A percentile compares a stretch with the other conserved stretches of the same genome.
These are phyloP conservation scores for Aramus guarauna DNA, from an alignment of 2,113 vertebrate species.

Conservation along the genomic window DNA sequence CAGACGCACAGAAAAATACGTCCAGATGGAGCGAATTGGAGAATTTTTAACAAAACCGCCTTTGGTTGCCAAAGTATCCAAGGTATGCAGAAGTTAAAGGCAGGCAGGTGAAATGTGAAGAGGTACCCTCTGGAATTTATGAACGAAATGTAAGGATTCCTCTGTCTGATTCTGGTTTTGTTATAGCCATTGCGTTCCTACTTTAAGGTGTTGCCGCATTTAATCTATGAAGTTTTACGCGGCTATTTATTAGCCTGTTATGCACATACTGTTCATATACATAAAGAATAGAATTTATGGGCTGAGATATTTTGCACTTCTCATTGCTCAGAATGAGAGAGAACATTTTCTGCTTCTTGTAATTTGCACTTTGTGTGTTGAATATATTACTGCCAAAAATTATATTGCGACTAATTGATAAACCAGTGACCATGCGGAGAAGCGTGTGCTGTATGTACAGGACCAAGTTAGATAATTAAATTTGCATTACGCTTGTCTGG, in stretches of 20 bases:
- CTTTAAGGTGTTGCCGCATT: background rate
- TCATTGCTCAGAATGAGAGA: slow-evolving; percentile 14
- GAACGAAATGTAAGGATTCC: background rate
- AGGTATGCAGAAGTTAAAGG: background rate
- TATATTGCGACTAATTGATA: slow-evolving; percentile 7
- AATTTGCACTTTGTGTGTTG: slow-evolving; percentile 46
- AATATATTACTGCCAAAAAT: slow-evolving; percentile 51
- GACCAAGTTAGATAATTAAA: background rate
- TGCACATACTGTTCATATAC: background rate
- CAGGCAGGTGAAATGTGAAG: background rate
- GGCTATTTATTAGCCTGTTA: background rate
- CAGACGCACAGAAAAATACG: background rate
- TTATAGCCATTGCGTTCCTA: background rate
- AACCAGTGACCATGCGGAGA: background rate
- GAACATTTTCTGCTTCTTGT: slow-evolving; percentile 39
- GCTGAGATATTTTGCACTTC: slow-evolving; percentile 41
- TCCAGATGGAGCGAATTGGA: background rate
- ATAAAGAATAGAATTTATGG: slow-evolving; percentile 2
- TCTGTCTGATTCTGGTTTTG: slow-evolving; percentile 7
- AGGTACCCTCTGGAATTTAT: slow-evolving; percentile 14
- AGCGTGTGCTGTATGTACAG: background rate
- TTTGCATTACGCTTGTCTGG: background rate
- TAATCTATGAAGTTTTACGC: background rate
- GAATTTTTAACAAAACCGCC: background rate
- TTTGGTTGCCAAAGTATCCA: background rate